phyloP scores from a whole-genome alignment of 2,888 invertebrate genomes.

The Melangyna quadrimaculata region DNA sequence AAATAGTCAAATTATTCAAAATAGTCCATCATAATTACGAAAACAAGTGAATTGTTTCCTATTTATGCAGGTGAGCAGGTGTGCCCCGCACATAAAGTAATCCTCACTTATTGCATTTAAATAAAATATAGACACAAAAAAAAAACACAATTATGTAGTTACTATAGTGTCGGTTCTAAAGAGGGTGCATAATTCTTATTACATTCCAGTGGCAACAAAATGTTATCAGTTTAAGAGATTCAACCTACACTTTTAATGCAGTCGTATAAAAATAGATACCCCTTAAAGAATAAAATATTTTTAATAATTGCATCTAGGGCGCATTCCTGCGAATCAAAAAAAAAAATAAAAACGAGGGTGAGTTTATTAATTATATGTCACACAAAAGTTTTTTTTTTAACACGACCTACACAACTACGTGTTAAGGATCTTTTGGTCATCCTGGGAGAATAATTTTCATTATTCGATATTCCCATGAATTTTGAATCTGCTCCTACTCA shows the following conservation, averaged over 20 bases:
- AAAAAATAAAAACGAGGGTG: too few species aligned
- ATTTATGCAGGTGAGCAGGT: conserved; percentile 60
- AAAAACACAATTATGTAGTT: neutral
- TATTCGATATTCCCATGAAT: conserved; percentile 44
- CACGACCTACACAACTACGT: neutral
- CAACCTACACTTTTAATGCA: neutral
- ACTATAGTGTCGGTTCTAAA: conserved; percentile 10
- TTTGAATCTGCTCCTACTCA: neutral
- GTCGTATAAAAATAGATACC: conserved; percentile 12
- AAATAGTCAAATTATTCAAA: conserved; percentile 48
- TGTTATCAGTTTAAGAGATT: conserved; percentile 47
- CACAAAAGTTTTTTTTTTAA: conserved; percentile 19
- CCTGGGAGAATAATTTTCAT: conserved; percentile 54
- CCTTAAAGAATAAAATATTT: conserved; percentile 12
- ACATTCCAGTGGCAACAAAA: conserved; percentile 17
- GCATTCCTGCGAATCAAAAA: conserved; percentile 39
- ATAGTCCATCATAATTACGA: conserved; percentile 29
- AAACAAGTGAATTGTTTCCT: conserved; percentile 48
- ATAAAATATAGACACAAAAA: neutral
- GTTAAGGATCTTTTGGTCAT: conserved; percentile 29
- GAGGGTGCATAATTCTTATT: conserved; percentile 51
- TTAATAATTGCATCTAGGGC: conserved; percentile 46
- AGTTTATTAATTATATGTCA: conserved; percentile 54
- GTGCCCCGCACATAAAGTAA: conserved; percentile 45
- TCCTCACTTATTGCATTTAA: neutral